Percentiles rank a stretch among this genome's conserved stretches.
Evolutionary conservation across 2,113 vertebrate species (phyloP).

Genomic region (Aptenodytes forsteri): DNA sequence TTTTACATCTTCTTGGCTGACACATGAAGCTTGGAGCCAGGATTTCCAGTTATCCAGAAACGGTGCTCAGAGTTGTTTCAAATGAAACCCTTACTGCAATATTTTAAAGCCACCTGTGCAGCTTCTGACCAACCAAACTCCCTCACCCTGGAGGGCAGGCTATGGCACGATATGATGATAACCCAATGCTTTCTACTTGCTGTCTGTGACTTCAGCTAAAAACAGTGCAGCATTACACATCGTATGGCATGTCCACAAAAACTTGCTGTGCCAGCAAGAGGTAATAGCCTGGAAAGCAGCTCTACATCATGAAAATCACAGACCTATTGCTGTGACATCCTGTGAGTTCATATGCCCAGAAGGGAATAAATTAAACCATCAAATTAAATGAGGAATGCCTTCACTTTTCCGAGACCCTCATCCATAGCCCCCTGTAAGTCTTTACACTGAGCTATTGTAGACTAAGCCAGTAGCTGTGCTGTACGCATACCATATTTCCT

Average conservation of each 20-base stretch:
- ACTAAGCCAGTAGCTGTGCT: neutral
- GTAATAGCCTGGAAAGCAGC: neutral
- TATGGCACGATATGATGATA: neutral
- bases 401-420: neutral
- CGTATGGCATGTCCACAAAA: neutral
- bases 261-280: neutral
- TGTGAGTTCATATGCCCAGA: neutral
- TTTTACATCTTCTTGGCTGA: neutral
- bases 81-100: neutral
- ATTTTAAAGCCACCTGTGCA: neutral
- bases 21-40: neutral
- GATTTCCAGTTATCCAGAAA: neutral
- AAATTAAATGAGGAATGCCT: neutral
- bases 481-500: neutral
- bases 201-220: constrained; percentile 25
- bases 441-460: neutral
- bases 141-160: neutral
- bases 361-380: neutral
- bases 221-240: neutral
- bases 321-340: neutral
- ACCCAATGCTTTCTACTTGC: neutral
- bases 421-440: neutral
- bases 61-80: neutral
- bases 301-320: neutral
- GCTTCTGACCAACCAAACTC: neutral